Base-by-base conservation (phyloP, 2,888 invertebrate genomes). In the Cactoblastis cactorum region DNA sequence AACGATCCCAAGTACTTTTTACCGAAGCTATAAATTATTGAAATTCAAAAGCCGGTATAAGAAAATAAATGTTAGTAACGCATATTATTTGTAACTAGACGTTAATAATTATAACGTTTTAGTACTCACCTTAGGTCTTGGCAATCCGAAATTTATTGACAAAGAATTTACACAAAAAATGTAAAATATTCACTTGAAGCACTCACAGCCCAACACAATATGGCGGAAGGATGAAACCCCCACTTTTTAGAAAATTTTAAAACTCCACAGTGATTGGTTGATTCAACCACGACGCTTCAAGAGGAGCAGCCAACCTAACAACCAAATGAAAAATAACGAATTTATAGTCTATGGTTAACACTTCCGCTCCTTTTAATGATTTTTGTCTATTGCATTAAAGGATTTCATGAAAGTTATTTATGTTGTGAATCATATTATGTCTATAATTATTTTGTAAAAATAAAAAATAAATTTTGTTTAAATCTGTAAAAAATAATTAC, bases 151-250 rank as follows among this genome's bases (percentile, higher is more conserved):
- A 67, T 73, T 63, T 67, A 65, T 58, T 70, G 68, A 79, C 79
- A 78, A 80, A 75, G 79, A 83, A 81, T 77, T 81, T 76, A 80
- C 88, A 89, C 88, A 69, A 78, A 75, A 41, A 52, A 38, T 39
- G 54, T 53, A 51, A 58, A 54, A 54, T 55, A 71, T 75, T 84
- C 87, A 87, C 87, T 83, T 77, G 65, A 68, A 84, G 83, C 84
- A 88, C 86, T 78, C 83, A 86, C 84, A 84, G 87, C 83, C 73
- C 76, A 78, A 81, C 83, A 87, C 88, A 89, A 88, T 89, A 89
- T 88, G 88, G 88, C 88, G 88, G 85, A 83, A 77, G 80, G 75
- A 77, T 69, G 64, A 79, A 78, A 83, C 84, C 88, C 84, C 88
- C 87, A 81, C 87, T 83, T 81, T 73, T 81, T 73, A 71, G 82